Evolutionary conservation across 2,888 invertebrate genomes (phyloP).

Genomic region (Cheiracanthium punctorium): DNA sequence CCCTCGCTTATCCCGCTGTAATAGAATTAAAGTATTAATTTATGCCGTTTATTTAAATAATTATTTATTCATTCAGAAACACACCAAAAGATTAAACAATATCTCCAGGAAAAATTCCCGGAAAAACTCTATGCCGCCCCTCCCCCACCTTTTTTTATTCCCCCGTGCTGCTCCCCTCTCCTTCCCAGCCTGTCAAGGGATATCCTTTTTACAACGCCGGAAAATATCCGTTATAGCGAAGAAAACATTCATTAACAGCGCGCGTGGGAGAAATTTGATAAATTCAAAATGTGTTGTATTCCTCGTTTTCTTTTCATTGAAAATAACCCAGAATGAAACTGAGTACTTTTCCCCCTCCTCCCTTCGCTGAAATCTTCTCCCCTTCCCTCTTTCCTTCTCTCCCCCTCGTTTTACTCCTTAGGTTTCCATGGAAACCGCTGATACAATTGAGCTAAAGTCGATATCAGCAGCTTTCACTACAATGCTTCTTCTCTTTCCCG

Average conservation of each 20-base stretch:
- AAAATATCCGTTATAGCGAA: not conserved
- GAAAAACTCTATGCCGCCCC: too few species aligned
- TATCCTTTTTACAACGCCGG: not conserved
- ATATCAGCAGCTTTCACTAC: constrained; percentile 68
- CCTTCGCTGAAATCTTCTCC: not conserved
- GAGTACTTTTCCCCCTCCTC: not conserved
- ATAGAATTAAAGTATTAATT: too few species aligned
- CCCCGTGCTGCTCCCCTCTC: too few species aligned
- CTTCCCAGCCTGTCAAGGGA: too few species aligned
- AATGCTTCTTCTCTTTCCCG: too few species aligned
- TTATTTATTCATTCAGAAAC: too few species aligned
- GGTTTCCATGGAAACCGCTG: constrained; percentile 47
- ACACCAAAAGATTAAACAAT: too few species aligned
- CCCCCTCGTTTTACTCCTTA: not conserved
- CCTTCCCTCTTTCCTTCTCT: not conserved
- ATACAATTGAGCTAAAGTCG: constrained; percentile 68
- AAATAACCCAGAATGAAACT: constrained; percentile 42
- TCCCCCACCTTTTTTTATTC: too few species aligned
- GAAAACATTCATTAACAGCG: constrained; percentile 46
- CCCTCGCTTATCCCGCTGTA: too few species aligned
- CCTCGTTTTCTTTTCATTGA: constrained; percentile 11
- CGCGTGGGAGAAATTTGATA: constrained; percentile 42
- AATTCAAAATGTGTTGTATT: constrained; percentile 58
- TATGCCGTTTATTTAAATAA: too few species aligned
- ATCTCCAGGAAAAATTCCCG: too few species aligned